Evolutionary conservation across 2,888 invertebrate species (phyloP), one percentile per base, ranked within the genome.

Genomic region (Plebejus anna): DNA sequence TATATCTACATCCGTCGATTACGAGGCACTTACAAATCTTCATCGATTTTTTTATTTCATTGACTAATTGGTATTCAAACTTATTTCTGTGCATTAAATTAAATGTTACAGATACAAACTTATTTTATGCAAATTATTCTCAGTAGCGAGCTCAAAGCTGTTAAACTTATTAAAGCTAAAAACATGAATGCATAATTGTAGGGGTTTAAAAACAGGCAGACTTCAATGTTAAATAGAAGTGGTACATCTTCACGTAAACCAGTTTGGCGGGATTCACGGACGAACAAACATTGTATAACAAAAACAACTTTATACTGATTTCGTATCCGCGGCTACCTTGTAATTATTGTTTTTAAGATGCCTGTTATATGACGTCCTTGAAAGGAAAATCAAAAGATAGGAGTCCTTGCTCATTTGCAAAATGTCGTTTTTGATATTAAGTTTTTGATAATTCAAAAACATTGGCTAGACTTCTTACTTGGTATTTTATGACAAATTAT

Each of bases 221-320:
- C 28, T 70, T 70, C 57, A 71, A 75, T 75, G 76, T 76, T 70
- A 59, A 76, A 59, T 75, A 75, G 77, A 79, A 79, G 76, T 81
- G 81, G 83, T 81, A 83, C 87, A 84, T 88, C 88, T 86, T 88
- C 84, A 81, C 77, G 80, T 72, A 79, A 88, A 89, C 90, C 86
- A 83, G 90, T 84, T 84, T 79, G 82, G 84, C 88, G 81, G 82
- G 87, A 83, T 85, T 80, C 75, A 76, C 70, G 79, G 80, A 78
- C 79, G 78, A 81, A 82, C 83, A 79, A 78, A 77, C 78, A 75
- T 75, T 78, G 76, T 78, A 78, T 71, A 79, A 76, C 75, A 73
- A 79, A 76, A 78, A 80, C 75, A 73, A 42, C 75, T 76, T 73
- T 57, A 59, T 79, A 36, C 70, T 55, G 59, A 76, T 76, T 79